A percentile compares a stretch with the other conserved stretches of the same genome.
phyloP scores from a whole-genome alignment of 2,888 invertebrate species.

The Sericinus montela region DNA sequence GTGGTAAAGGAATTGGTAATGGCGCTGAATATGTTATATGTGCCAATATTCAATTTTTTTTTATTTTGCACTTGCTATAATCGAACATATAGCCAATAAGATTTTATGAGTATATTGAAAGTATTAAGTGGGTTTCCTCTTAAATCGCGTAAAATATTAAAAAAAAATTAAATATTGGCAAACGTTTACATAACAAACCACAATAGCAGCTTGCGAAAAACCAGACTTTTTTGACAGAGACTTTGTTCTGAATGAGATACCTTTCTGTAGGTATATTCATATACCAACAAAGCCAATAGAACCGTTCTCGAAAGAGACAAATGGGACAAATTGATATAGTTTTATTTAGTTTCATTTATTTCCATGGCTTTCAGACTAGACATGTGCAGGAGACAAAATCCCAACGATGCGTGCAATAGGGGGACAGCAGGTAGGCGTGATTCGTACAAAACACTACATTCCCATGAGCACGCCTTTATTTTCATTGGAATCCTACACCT shows the following conservation, averaged over 20 bases:
- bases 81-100: too few relatives aligned
- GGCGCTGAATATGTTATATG: conserved; percentile 66
- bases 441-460: conserved; percentile 39
- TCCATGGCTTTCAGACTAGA: conserved; percentile 94
- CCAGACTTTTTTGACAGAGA: conserved; percentile 16
- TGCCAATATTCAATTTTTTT: conserved; percentile 26
- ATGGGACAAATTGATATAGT: conserved; percentile 27
- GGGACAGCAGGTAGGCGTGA: conserved; percentile 96
- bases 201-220: conserved; percentile 17
- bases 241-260: conserved; percentile 19
- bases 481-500: conserved; percentile 56
- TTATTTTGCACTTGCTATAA: neutral
- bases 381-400: conserved; percentile 98
- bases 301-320: conserved; percentile 23
- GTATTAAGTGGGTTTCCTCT: too few relatives aligned
- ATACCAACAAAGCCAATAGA: conserved; percentile 18
- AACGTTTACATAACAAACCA: conserved; percentile 21
- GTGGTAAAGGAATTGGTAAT: conserved; percentile 77
- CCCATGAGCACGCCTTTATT: conserved; percentile 65
- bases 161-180: conserved; percentile 24
- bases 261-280: conserved; percentile 16
- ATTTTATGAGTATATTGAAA: too few relatives aligned
- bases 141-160: neutral
- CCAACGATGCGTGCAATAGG: conserved; percentile 97
- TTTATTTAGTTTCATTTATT: conserved; percentile 71